Percentiles rank a stretch among this genome's conserved stretches.
Conservation (phyloP, 2,888 invertebrate species). For the Synergus laeviventris region DNA sequence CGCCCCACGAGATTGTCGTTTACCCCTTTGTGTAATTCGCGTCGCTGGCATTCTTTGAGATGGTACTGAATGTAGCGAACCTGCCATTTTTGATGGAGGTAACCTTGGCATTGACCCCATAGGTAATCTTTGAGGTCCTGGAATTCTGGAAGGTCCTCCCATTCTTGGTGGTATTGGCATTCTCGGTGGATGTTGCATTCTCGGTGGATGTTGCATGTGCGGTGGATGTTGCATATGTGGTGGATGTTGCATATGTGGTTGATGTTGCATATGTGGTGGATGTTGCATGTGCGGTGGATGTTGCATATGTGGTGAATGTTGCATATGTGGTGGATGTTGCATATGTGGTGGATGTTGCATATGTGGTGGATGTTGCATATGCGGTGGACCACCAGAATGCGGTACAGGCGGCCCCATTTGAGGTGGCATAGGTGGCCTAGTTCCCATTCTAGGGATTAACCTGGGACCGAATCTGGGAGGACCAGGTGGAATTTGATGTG, state of each 20-base stretch:
- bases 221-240: conserved; percentile 50
- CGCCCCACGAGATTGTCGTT: conserved; percentile 36
- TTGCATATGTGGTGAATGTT: neutral
- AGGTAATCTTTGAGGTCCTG: conserved; percentile 51
- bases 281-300: conserved; percentile 41
- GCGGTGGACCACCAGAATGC: conserved; percentile 39
- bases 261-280: conserved; percentile 28
- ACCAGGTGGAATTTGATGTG: conserved; percentile 32
- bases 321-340: neutral
- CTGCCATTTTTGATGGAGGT: conserved; percentile 57
- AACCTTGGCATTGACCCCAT: conserved; percentile 53
- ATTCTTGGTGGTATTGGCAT: conserved; percentile 51
- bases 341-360: conserved; percentile 47
- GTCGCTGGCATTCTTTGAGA: conserved; percentile 12
- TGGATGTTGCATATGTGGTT: too few relatives aligned
- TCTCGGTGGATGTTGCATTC: conserved; percentile 50
- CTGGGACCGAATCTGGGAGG: conserved; percentile 48
- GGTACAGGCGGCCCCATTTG: conserved; percentile 44
- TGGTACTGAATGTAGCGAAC: conserved; percentile 51
- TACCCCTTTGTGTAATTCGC: conserved; percentile 34
- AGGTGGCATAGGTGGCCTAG: conserved; percentile 41
- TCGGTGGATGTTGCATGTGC: conserved; percentile 50
- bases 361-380: neutral
- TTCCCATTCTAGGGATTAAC: conserved; percentile 43
- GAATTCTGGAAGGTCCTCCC: conserved; percentile 48